Conservation (phyloP, 2,113 vertebrate species). For the Cephalopterus ornatus region DNA sequence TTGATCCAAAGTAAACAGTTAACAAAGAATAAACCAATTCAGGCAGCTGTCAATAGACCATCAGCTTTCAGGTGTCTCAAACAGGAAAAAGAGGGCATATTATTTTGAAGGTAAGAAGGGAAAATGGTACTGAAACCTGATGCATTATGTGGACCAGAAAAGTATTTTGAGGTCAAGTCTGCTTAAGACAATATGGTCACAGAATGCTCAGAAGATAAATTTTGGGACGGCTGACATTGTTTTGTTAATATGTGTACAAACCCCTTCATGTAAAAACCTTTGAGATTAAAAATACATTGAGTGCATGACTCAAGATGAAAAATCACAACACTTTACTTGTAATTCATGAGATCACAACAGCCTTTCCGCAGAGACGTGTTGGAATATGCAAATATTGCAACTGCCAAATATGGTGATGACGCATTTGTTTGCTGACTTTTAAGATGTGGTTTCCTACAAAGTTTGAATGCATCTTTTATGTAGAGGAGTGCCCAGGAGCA, state of each 20-base stretch:
- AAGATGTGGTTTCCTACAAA: neutral
- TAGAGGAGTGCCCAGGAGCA: neutral
- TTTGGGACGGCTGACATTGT: neutral
- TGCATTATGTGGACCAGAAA: neutral
- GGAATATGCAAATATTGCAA: neutral
- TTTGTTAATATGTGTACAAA: neutral
- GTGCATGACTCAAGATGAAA: neutral
- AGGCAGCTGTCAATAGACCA: conserved; percentile 58
- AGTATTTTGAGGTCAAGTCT: neutral
- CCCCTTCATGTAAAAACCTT: neutral
- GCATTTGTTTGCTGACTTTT: neutral
- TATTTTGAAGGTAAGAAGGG: neutral
- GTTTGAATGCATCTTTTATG: neutral
- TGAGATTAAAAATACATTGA: neutral
- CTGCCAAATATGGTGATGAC: neutral
- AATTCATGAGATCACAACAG: neutral
- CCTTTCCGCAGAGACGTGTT: neutral
- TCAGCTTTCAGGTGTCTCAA: conserved; percentile 60
- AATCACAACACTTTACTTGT: neutral
- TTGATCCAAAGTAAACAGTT: conserved; percentile 67
- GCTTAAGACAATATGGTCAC: neutral
- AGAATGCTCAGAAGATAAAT: neutral
- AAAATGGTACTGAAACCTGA: neutral
- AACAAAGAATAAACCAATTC: conserved; percentile 69
- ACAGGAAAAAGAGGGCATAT: conserved; percentile 34